Percentiles rank a stretch among this genome's conserved stretches.
Conservation (phyloP, 2,113 vertebrate genomes). For the Neogale vison region DNA sequence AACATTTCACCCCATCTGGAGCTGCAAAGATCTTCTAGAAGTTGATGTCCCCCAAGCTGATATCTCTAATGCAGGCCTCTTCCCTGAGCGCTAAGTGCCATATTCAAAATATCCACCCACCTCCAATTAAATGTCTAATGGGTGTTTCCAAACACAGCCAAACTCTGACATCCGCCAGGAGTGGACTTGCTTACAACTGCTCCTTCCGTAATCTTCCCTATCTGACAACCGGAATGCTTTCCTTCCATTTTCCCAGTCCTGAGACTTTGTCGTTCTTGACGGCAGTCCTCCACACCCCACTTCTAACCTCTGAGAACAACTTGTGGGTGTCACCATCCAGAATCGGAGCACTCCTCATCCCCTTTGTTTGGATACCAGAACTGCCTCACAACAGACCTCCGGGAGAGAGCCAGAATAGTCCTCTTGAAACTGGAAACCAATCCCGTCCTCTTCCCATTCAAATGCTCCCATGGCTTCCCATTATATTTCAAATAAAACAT, state of each 20-base stretch:
- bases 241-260: not conserved
- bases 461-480: not conserved
- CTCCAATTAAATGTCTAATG: not conserved
- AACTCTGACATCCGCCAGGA: not conserved
- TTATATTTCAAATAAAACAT: not conserved
- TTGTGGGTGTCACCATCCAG: not conserved
- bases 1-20: not conserved
- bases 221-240: not conserved
- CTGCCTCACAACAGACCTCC: not conserved
- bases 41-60: not conserved
- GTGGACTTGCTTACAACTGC: not conserved
- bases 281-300: not conserved
- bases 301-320: not conserved
- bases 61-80: not conserved
- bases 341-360: not conserved
- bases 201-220: not conserved
- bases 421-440: too few species aligned
- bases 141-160: not conserved
- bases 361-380: not conserved
- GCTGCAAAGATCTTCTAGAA: not conserved
- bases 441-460: not conserved
- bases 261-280: not conserved
- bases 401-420: not conserved
- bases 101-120: not conserved
- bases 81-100: not conserved